A percentile compares a stretch with the other conserved stretches of the same genome.
Evolutionary conservation across 1,140 invertebrate species (phyloP).

Genomic region (Lamellibrachia luymesi): DNA sequence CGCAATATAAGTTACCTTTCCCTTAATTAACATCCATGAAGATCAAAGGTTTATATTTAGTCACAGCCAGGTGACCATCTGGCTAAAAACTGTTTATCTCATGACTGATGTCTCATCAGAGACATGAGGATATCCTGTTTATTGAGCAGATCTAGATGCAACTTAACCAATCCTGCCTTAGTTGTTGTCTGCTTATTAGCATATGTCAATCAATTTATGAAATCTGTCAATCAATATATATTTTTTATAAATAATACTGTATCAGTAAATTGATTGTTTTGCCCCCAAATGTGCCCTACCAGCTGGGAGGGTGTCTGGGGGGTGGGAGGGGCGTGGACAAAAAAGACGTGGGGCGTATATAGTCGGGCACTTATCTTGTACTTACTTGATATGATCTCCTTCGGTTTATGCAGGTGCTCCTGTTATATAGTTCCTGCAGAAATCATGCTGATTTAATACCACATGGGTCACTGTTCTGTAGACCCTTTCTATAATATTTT

Average conservation of each 20-base stretch:
- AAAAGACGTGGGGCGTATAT: neutral
- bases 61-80: neutral
- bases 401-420: neutral
- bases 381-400: neutral
- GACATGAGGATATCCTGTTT: neutral
- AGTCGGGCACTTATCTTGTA: neutral
- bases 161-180: neutral
- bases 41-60: neutral
- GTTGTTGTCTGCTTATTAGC: neutral
- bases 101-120: neutral
- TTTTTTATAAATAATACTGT: neutral
- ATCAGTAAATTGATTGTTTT: neutral
- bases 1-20: neutral
- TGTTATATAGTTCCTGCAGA: neutral
- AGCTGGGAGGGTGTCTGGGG: neutral
- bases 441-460: neutral
- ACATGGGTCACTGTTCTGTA: neutral
- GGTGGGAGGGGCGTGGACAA: neutral
- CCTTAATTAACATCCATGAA: neutral
- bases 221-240: neutral
- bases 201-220: neutral
- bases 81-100: neutral
- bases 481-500: neutral
- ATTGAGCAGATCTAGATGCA: neutral
- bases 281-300: neutral